Base-by-base conservation (phyloP, 2,888 invertebrate species). In the Drosophila anomelani region DNA sequence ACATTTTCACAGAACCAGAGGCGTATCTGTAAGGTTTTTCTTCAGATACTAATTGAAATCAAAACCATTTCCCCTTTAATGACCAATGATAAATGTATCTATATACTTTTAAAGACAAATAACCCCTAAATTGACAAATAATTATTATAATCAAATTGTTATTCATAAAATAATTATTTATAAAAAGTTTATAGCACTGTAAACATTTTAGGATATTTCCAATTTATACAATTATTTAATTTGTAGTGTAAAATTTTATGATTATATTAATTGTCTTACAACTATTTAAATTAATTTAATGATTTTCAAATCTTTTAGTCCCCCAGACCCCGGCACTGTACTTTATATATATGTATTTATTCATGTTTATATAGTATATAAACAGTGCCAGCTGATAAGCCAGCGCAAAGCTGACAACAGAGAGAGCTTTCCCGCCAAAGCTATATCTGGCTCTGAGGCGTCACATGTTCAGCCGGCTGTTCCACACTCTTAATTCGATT, bases 381-480 rank as follows among this genome's bases (percentile, higher is more conserved):
- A 26, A 41, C 23, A 12, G 32, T 20, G 17, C 13, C 67, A 66
- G 49, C 49, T 66, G 64, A 64, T 66, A 49, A 67, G 56, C 47
- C 68, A 51, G 4, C n/a, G 44, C 3, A 54, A 67, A 68, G 32
- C 56, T 41, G 29, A 71, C 26, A 83, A 87, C 79, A 85, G 76
- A 87, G 87, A 79, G 74, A 86, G 75, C 84, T 88, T 86, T 76
- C 6, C 23, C 15, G 10, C 7, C 26, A 49, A 29, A 66, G 49
- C 67, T 38, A 12, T 26, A 29, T 51, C 34, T n/a, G 15, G 15
- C 26, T 34, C 34, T 39, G 39, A 49, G 32, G 20, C 41, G 46
- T 75, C 46, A 64, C 76, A 71, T 71, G 64, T 34, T 75, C 10
- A 15, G 38, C 46, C 43, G 36, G 34, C 36, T 53, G 23, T 36